Evolutionary conservation across 2,113 vertebrate species (phyloP), one percentile per base, ranked within the genome.

Genomic region (Halichoeres trimaculatus): DNA sequence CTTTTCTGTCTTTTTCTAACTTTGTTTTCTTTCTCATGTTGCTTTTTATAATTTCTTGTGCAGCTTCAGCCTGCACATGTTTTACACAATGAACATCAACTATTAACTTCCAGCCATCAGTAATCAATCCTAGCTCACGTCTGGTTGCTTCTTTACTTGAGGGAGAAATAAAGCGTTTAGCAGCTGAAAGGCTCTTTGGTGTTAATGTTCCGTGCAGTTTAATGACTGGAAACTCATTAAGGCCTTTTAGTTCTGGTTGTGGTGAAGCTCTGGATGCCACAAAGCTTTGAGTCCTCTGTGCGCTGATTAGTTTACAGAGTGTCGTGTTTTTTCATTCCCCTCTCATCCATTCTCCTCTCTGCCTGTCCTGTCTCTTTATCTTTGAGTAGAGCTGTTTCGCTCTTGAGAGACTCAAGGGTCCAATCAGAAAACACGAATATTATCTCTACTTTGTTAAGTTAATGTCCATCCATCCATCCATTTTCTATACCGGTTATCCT

Each of bases 161-260:
- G 19, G 40, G 34, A 17, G 71, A 73, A 40, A 20, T 41, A 30
- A 54, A 70, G 47, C 56, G 34, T 51, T 43, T 57, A 36, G 6
- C 23, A 75, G 30, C 69, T n/a, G 59, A 54, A 70, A 77, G 24
- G 10, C 19, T 26, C 2, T 30, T 79, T 83, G 70, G 67, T 68
- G 64, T 79, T 75, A 69, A 76, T 81, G 57, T 65, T 1, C 59
- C 38, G 12, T 65, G 19, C 8, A 62, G 76, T 80, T 74, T 67
- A 81, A 78, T 61, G 41, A 64, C 43, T 74, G 70, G 62, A 83
- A 86, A 71, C 76, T 41, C 54, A 67, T 81, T 66, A 52, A 35
- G 22, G 62, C 5, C 54, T 22, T 67, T 69, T 16, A 63, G 20
- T 1, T 19, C 34, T 61, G 23, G 38, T 74, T 83, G 59, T 8